Evolutionary conservation across 2,888 invertebrate species (phyloP), one percentile per base, ranked within the genome.

Genomic region (Zeuzera pyrina): DNA sequence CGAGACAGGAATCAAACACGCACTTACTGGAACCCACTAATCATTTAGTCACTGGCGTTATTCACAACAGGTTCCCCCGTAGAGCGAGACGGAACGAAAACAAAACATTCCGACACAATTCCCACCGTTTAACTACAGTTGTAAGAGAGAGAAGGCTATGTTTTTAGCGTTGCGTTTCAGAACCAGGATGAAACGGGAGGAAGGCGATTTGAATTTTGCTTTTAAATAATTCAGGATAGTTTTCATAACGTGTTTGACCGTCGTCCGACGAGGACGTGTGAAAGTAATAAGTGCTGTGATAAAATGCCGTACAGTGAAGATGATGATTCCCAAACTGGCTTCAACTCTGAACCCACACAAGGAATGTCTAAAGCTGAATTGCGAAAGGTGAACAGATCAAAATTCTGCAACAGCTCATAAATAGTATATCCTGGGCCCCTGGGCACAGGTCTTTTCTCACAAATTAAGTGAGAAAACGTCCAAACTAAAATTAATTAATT

Each of bases 341-440:
- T 74, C 41, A 52, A 59, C 14, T 73, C 78, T 21, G 87, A 89
- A 40, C 57, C 85, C n/a, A 67, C 68, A 25, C 71, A 84, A 3
- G 86, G 86, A 35, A 78, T 89, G 85, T 87, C 89, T 1, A 90
- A 90, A 56, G 90, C 90, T 1, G 90, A 90, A 57, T 70, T 90
- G 35, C 77, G 91, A 65, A 88, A 89, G 86, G 89, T 89, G 71
- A 74, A 43, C 41, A 29, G 23, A 26, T 36, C n/a, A n/a, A n/a
- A n/a, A n/a, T n/a, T n/a, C n/a, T n/a, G n/a, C n/a, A n/a, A n/a
- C n/a, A n/a, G n/a, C n/a, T n/a, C n/a, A n/a, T n/a, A n/a, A n/a
- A n/a, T n/a, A n/a, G n/a, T n/a, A n/a, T n/a, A n/a, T n/a, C n/a
- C n/a, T n/a, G n/a, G n/a, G n/a, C n/a, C n/a, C n/a, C n/a, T n/a